phyloP scores from a whole-genome alignment of 2,113 vertebrate species.

The Mungos mungo region DNA sequence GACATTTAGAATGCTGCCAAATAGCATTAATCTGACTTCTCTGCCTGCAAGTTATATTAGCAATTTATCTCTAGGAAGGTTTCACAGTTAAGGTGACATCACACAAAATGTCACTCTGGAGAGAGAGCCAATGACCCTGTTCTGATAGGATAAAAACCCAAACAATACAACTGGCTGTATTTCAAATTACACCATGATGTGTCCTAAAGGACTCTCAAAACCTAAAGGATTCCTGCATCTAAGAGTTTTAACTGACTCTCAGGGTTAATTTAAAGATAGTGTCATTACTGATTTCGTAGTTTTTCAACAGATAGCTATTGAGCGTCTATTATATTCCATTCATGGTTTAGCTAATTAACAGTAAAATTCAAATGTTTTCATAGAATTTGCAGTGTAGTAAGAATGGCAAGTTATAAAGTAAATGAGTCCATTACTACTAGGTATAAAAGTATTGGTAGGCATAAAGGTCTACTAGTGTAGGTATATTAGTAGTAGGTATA shows the following conservation, averaged over 20 bases:
- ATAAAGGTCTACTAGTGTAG: neutral
- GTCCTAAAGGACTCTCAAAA: neutral
- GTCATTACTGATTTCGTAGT: neutral
- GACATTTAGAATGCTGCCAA: conserved; percentile 62
- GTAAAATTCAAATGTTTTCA: neutral
- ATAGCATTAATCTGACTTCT: conserved; percentile 46
- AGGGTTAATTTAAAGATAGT: neutral
- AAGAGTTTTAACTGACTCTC: neutral
- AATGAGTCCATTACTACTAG: neutral
- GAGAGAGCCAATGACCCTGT: neutral
- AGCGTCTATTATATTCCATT: neutral
- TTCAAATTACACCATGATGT: neutral
- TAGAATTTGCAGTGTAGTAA: neutral
- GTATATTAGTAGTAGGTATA: neutral
- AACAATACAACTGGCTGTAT: neutral
- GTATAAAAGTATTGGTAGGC: neutral
- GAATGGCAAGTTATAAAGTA: neutral
- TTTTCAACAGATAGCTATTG: neutral
- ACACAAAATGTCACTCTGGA: conserved; percentile 46
- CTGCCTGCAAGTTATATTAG: conserved; percentile 43
- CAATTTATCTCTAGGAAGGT: conserved; percentile 31
- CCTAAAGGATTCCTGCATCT: neutral
- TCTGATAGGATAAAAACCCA: neutral
- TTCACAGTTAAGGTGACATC: conserved; percentile 52
- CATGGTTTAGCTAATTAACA: neutral